Evolutionary conservation across 2,888 invertebrate genomes (phyloP).

Genomic region (Caenorhabditis drosophilae): DNA sequence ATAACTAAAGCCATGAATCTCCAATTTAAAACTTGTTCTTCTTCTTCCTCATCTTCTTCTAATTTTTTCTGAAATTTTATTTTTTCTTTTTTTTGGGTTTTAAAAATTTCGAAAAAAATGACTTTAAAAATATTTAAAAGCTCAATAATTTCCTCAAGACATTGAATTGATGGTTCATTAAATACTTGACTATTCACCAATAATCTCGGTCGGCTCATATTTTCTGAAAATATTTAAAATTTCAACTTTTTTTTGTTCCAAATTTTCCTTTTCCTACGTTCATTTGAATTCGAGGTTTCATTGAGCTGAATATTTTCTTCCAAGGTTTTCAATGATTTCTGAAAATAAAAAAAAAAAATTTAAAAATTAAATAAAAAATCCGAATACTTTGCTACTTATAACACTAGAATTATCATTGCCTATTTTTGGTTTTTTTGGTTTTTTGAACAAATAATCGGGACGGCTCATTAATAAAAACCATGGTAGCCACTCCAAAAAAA

Average conservation of each 20-base stretch:
- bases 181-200: slow-evolving; percentile 28
- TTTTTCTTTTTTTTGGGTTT: not conserved
- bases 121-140: slow-evolving; percentile 23
- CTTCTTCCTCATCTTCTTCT: slow-evolving; percentile 64
- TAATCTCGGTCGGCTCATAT: slow-evolving; percentile 18
- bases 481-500: slow-evolving; percentile 58
- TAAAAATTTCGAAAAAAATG: not conserved
- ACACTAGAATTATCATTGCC: not conserved
- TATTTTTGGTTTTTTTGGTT: not conserved
- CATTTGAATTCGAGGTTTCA: not conserved
- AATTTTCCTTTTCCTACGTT: not conserved
- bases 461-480: slow-evolving; percentile 56
- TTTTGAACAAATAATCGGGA: slow-evolving; percentile 42
- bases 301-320: not conserved
- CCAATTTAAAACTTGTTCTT: slow-evolving; percentile 66
- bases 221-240: not conserved
- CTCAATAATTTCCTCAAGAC: slow-evolving; percentile 25
- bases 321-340: not conserved
- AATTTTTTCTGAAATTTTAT: slow-evolving; percentile 44
- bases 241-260: not conserved
- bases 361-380: too few relatives aligned
- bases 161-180: slow-evolving; percentile 17
- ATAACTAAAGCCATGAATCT: slow-evolving; percentile 65
- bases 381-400: too few relatives aligned
- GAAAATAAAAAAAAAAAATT: too few relatives aligned